phyloP scores from a whole-genome alignment of 1,140 invertebrate genomes.

The Cyclina sinensis region DNA sequence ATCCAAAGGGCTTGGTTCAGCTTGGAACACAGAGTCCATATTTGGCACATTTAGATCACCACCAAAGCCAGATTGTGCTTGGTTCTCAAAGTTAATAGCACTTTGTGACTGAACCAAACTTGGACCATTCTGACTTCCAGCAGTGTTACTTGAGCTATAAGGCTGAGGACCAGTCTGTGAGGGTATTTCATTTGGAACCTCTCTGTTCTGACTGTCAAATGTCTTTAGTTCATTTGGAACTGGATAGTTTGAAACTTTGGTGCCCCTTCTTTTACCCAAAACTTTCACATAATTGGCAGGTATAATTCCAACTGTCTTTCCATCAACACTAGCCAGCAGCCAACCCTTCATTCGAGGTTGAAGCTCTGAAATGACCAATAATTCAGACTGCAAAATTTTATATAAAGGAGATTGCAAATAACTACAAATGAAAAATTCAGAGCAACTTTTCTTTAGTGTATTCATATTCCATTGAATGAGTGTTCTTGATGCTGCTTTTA shows the following conservation, averaged over 20 bases:
- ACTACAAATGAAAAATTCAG: too few relatives aligned
- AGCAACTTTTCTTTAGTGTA: too few relatives aligned
- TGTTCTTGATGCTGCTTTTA: too few relatives aligned
- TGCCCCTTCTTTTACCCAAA: constrained; percentile 82
- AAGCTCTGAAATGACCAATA: constrained; percentile 85
- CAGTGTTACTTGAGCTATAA: neutral
- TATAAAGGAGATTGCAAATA: too few relatives aligned
- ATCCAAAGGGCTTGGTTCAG: constrained; percentile 35
- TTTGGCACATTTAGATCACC: constrained; percentile 25
- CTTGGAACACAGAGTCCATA: constrained; percentile 39
- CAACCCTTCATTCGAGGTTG: constrained; percentile 90
- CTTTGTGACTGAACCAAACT: constrained; percentile 37
- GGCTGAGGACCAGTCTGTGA: neutral
- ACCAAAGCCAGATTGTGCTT: constrained; percentile 18
- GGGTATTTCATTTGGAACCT: neutral
- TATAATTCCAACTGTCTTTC: constrained; percentile 91
- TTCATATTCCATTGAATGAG: too few relatives aligned
- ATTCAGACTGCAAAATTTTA: too few relatives aligned
- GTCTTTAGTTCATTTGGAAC: constrained; percentile 42
- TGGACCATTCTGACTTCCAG: neutral
- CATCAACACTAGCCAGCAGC: constrained; percentile 89
- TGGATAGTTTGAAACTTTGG: constrained; percentile 60
- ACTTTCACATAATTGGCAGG: constrained; percentile 93
- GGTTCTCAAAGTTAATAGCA: constrained; percentile 55
- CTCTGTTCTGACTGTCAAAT: constrained; percentile 10